Evolutionary conservation across 2,113 vertebrate species (phyloP), one percentile per base, ranked within the genome.

Genomic region (Colistium nudipinnis): DNA sequence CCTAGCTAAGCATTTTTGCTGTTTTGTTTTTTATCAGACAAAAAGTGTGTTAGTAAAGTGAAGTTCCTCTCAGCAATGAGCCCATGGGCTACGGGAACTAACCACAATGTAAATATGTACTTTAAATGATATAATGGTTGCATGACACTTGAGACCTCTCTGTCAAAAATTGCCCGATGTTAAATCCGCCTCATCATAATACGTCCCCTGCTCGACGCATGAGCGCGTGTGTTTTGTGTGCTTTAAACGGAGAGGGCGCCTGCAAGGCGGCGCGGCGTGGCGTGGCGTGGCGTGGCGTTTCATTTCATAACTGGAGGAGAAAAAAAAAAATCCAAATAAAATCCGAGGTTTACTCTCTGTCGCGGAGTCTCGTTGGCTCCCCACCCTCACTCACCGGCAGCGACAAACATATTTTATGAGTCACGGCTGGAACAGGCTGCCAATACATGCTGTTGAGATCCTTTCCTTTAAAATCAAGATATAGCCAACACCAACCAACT

Each of bases 371-470:
- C 62, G 78, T 67, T 81, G 66, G n/a, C 74, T 80, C 74, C 81
- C 75, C 78, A 83, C 80, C 78, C 76, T 89, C 80, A 43, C 80
- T 75, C 82, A 47, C 61, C 63, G 44, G 60, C 76, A 80, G 81
- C 84, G 88, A 88, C 89, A 90, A 91, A 79, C 76, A 83, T 86
- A 88, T 90, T 88, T 85, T 88, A 87, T 91, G 91, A 92, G 88
- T 92, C 91, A 92, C 87, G 70, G 85, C 78, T 81, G 64, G 79
- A 87, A 64, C 75, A 51, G 68, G 75, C 89, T 82, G 76, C 83
- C 70, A 76, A 84, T 83, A 78, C 74, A 84, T 77, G 81, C 81
- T 77, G 43, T 88, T 84, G 85, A 81, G 76, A 89, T 79, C 86
- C 70, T 36, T 81, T 72, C 72, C 76, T 78, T 84, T 86, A 87